phyloP scores from a whole-genome alignment of 2,797 vertebrate genomes.

The Anomalospiza imberbis region DNA sequence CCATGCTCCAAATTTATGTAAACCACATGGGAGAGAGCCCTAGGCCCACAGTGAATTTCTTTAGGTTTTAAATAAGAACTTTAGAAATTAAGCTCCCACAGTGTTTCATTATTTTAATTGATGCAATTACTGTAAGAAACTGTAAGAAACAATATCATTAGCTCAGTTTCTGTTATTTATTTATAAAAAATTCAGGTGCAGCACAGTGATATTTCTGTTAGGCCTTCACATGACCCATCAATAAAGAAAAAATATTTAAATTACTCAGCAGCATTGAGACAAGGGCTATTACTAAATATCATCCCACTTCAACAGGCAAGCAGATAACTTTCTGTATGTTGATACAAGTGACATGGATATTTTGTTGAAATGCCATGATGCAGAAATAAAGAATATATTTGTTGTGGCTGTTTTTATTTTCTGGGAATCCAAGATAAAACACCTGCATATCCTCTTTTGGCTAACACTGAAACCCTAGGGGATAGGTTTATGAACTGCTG shows the following conservation, averaged over 20 bases:
- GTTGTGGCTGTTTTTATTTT: not conserved
- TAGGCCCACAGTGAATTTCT: not conserved
- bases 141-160: not conserved
- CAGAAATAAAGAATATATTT: not conserved
- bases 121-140: not conserved
- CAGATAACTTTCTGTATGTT: not conserved
- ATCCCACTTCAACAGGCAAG: not conserved
- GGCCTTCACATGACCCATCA: not conserved
- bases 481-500: not conserved
- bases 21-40: not conserved
- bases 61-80: not conserved
- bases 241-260: not conserved
- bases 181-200: not conserved
- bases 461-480: not conserved
- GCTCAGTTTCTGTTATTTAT: not conserved
- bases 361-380: not conserved
- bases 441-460: not conserved
- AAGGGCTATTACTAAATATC: not conserved
- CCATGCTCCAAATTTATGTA: not conserved
- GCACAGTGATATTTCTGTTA: not conserved
- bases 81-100: not conserved
- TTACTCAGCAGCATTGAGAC: not conserved
- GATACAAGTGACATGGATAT: not conserved
- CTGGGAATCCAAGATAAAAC: not conserved
- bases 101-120: not conserved